Conservation (phyloP, 1,140 invertebrate genomes). For the Pachypsylla venusta region DNA sequence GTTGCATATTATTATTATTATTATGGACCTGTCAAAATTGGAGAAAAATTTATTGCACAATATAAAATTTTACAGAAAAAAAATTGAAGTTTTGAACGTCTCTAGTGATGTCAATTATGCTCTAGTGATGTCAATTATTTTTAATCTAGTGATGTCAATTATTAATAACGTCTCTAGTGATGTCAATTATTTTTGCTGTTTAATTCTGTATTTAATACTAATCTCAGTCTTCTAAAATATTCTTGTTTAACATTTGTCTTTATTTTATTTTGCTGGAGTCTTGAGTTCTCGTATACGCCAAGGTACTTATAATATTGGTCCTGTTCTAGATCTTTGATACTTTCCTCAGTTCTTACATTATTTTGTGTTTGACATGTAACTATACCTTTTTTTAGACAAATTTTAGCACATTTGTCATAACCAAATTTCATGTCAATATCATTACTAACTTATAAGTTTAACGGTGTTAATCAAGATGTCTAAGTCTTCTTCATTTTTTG, state of each 20-base stretch:
- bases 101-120: no score
- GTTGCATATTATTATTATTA: no score
- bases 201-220: background rate
- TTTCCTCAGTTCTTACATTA: background rate
- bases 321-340: background rate
- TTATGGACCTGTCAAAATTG: no score
- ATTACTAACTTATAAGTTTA: conserved; percentile 7
- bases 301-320: background rate
- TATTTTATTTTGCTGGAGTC: background rate
- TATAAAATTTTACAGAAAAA: no score
- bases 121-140: no score
- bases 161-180: no score
- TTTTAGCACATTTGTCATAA: conserved; percentile 4
- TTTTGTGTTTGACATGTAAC: background rate
- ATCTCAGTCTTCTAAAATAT: background rate
- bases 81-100: no score
- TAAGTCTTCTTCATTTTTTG: no score
- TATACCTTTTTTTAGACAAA: conserved; percentile 2
- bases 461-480: no score
- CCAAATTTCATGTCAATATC: conserved; percentile 2
- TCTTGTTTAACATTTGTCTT: conserved; percentile 3
- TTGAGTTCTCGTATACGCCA: background rate
- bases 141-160: no score
- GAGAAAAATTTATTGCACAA: no score
- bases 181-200: conserved; percentile 1